Base-by-base conservation (phyloP, 2,113 vertebrate species). In the Sinocyclocheilus maitianheensis region DNA sequence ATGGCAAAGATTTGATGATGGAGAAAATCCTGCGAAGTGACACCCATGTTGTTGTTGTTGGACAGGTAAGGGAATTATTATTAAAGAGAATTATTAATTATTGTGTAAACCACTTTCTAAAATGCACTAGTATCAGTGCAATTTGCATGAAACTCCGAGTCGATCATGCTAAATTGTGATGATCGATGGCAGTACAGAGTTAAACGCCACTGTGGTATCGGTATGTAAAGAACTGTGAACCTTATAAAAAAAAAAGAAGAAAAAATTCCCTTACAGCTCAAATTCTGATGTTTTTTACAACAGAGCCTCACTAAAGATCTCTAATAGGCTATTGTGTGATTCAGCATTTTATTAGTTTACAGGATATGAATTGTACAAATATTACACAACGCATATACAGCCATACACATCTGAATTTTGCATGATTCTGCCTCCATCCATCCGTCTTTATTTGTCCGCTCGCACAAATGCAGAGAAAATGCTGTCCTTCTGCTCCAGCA, bases 381-480 rank as follows among this genome's bases (percentile, higher is more conserved):
- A 96, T 96, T 94, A 94, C 96, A 97, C 94, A 94, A 86, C 93
- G 89, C 92, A 95, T 93, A 91, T 96, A 96, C 97, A 95, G 89
- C 84, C 89, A 83, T 78, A 62, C 51, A 53, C 26, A 13, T 58
- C 14, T 6, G 3, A 10, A 1, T 37, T 9, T 7, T 30, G n/a
- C 24, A 79, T 26, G 0, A 13, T n/a, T 5, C 5, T 24, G 18
- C 62, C 13, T 77, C 10, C 8, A 71, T 3, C 37, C 18, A 4
- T 10, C 2, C 16, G 0, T n/a, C 14, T 34, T 89, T 69, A 99
- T 91, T 99, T 99, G 96, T 99, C 98, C 11, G 98, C 98, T 76
- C 92, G 95, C 79, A 99, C 97, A 26, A 99, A 99, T 88, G 98
- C 98, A 88, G 97, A 96, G 67, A 99, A 99, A 88, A 97, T 87